Conservation (phyloP, 2,888 invertebrate genomes). For the Plebejus argus region DNA sequence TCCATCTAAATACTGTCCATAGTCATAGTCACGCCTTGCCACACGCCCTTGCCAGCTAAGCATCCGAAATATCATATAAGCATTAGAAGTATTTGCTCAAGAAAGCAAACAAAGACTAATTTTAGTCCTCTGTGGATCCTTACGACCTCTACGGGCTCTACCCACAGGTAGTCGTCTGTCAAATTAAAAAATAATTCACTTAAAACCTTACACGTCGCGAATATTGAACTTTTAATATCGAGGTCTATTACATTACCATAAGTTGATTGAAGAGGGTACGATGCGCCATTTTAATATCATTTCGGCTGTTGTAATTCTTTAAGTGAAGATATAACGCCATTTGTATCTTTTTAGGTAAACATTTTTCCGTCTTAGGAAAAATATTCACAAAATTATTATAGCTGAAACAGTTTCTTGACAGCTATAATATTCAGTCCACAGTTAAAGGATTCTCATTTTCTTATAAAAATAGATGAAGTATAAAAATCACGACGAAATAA, state of each 20-base stretch:
- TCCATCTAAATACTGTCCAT: too few species aligned
- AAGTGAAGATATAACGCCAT: neutral
- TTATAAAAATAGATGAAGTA: neutral
- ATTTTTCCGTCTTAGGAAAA: neutral
- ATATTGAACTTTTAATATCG: constrained; percentile 19
- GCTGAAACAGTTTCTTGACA: neutral
- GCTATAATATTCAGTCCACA: neutral
- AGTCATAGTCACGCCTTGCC: too few species aligned
- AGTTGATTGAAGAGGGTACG: constrained; percentile 5
- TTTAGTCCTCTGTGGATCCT: neutral
- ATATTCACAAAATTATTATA: neutral
- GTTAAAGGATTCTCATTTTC: neutral
- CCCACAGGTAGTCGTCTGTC: neutral
- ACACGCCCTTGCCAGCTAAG: too few species aligned
- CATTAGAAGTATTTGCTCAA: too few species aligned
- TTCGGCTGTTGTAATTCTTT: neutral
- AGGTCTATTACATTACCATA: constrained; percentile 6
- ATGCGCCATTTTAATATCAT: neutral
- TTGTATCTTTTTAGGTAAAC: neutral
- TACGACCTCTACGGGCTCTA: neutral
- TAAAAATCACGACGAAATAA: constrained; percentile 8
- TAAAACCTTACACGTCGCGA: neutral
- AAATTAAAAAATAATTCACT: neutral
- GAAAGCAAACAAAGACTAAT: too few species aligned
- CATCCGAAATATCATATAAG: too few species aligned